Evolutionary conservation across 2,113 vertebrate genomes (phyloP).

Genomic region (Platycercus adscitus): DNA sequence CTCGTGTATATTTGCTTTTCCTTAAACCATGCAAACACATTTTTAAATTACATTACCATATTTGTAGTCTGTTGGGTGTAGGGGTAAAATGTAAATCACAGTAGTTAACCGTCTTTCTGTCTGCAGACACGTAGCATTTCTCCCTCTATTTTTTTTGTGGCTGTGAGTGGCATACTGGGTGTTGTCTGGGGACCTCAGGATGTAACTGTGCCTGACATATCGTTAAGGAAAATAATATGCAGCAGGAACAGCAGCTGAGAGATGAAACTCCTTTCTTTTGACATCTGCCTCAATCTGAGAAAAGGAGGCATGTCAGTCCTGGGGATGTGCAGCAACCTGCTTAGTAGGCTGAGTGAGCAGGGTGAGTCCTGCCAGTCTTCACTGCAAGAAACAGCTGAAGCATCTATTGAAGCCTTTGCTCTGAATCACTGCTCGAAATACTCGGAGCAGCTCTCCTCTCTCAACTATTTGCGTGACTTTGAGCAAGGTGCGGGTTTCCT

Average conservation of each 20-base stretch:
- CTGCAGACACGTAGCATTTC: not conserved
- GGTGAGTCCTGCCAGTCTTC: not conserved
- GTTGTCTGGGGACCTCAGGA: not conserved
- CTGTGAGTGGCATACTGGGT: not conserved
- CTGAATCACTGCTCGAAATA: not conserved
- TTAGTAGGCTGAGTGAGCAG: rapidly evolving
- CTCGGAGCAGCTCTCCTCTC: not conserved
- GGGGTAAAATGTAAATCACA: not conserved
- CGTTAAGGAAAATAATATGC: not conserved
- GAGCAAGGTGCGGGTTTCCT: not conserved
- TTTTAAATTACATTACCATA: constrained; percentile 9
- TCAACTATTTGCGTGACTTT: not conserved
- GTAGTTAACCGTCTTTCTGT: not conserved
- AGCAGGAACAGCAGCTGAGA: not conserved
- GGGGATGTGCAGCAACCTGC: not conserved
- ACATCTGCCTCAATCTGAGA: not conserved
- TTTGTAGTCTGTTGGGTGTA: not conserved
- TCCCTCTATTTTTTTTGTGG: not conserved
- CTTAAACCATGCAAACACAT: constrained; percentile 20
- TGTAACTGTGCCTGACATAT: not conserved
- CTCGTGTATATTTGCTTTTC: constrained; percentile 42
- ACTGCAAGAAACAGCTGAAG: not conserved
- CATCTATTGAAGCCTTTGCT: not conserved
- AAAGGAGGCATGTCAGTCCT: not conserved
- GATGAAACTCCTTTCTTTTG: not conserved